Base-by-base conservation (phyloP, 1,140 invertebrate genomes). In the Drosophila erecta region DNA sequence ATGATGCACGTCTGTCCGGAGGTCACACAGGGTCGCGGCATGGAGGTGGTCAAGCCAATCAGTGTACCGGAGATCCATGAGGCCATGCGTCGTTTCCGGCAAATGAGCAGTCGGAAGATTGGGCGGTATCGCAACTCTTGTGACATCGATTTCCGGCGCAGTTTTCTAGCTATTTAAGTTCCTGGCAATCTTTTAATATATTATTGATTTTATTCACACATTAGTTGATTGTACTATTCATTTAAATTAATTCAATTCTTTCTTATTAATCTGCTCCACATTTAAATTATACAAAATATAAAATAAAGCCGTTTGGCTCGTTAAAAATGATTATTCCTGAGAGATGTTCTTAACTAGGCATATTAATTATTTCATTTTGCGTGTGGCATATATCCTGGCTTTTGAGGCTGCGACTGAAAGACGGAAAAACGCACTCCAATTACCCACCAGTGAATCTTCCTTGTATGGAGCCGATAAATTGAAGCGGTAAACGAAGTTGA, bases 1-100 rank as follows among this genome's bases (percentile, higher is more conserved):
- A 92, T 92, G 90, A 89, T 92, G 74, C 91, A 92, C 43, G 76
- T 92, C 0, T 92, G 92, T 35, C 92, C 92, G 2, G 92, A 92
- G 38, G 92, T 92, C 0, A 92, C 90, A 0, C 92, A 92, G 44
- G 92, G 92, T 0, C 84, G 92, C 1, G 92, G 86, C 22, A 83
- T 87, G 78, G 92, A 92, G 55, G 91, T 91, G 1, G 90, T 92
- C 0, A 90, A 90, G 40, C 91, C 90, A 14, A 92, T 92, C 11
- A 92, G 86, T 15, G 87, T 92, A 0, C 90, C 90, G 41, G 92
- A 92, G 53, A 92, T 92, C 46, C 87, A 92, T 14, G 92, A 92
- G 54, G 92, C 85, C 4, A 92, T 92, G 78, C 79, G 92, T 12
- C 70, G 92, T 2, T 89, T 91, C 44, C 80, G 84, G 1, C 87